Conservation (phyloP, 2,797 vertebrate species). For the Buphagus erythrorhynchus region DNA sequence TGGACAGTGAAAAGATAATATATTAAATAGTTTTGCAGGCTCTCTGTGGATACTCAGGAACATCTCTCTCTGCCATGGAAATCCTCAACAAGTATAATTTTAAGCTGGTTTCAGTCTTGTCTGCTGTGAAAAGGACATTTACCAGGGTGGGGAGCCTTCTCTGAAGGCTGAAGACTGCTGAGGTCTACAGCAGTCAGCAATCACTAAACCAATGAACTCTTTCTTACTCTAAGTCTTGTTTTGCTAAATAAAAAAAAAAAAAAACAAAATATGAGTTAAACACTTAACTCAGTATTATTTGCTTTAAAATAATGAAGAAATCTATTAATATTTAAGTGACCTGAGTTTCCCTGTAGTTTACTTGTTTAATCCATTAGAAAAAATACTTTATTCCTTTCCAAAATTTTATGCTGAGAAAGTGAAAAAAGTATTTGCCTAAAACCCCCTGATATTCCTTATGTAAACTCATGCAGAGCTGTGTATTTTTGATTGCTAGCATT, state of each 20-base stretch:
- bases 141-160: not conserved
- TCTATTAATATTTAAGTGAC: not conserved
- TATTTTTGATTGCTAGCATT: not conserved
- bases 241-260: not conserved
- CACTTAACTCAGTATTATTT: not conserved
- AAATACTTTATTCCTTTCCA: not conserved
- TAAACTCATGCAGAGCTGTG: not conserved
- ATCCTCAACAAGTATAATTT: not conserved
- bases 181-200: not conserved
- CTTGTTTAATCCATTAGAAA: not conserved
- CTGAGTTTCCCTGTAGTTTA: not conserved
- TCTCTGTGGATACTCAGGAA: not conserved
- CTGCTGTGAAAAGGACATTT: not conserved
- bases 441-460: not conserved
- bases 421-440: not conserved
- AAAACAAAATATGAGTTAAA: not conserved
- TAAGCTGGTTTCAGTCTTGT: not conserved
- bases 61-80: not conserved
- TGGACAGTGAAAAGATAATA: not conserved
- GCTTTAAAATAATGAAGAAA: not conserved
- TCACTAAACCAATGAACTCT: not conserved
- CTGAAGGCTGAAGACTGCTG: not conserved
- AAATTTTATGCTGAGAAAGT: slow-evolving; percentile 2
- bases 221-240: not conserved
- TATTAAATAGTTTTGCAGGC: not conserved